Evolutionary conservation across 2,797 vertebrate genomes (phyloP).

Genomic region (Parambassis ranga): DNA sequence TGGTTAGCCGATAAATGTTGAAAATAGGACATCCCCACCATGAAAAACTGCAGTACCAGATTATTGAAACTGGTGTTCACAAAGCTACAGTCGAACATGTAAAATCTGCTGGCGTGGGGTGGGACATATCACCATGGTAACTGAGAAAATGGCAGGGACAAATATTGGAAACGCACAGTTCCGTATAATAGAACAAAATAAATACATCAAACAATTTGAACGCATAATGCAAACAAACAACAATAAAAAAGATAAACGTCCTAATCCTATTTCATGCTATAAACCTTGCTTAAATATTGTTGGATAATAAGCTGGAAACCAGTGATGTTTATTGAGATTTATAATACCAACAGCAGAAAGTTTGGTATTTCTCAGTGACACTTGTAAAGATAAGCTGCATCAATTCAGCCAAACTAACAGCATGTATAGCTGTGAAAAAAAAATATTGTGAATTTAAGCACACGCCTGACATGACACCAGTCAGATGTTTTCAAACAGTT

Average conservation of each 20-base stretch:
- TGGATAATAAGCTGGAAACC: background rate
- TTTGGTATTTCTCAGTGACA: constrained; percentile 8
- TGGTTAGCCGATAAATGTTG: too few species aligned
- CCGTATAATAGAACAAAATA: background rate
- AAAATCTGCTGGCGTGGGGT: too few species aligned
- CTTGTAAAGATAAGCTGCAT: constrained; percentile 12
- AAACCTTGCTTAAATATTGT: background rate
- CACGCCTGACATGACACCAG: constrained; percentile 10
- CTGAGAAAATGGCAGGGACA: too few species aligned
- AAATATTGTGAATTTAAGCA: background rate
- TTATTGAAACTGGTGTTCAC: too few species aligned
- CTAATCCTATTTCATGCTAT: background rate
- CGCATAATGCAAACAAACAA: background rate
- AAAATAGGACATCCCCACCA: too few species aligned
- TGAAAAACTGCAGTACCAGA: too few species aligned
- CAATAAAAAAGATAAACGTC: background rate
- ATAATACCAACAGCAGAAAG: background rate
- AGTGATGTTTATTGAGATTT: background rate
- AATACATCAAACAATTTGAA: background rate
- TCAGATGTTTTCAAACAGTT: constrained; percentile 32
- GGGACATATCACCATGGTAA: too few species aligned
- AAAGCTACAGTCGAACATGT: too few species aligned
- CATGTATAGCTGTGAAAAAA: background rate
- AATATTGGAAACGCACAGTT: too few species aligned
- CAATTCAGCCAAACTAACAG: constrained; percentile 16